phyloP scores from a whole-genome alignment of 2,113 vertebrate genomes.

The Protobothrops mucrosquamatus region DNA sequence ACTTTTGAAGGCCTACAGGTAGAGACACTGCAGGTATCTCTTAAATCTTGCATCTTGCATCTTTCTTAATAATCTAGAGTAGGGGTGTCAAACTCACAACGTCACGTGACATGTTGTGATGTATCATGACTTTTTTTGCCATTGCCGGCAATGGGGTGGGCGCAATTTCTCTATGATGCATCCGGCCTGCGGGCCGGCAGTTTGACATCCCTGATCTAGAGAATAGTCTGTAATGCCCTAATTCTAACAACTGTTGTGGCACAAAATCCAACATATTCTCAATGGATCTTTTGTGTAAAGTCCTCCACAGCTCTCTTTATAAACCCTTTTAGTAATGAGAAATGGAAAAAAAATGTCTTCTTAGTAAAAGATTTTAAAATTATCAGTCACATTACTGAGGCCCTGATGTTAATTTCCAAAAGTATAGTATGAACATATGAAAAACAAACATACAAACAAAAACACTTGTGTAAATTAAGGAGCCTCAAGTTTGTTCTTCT shows the following conservation, averaged over 20 bases:
- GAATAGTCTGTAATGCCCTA: background rate
- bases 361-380: background rate
- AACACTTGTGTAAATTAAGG: background rate
- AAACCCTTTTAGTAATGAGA: background rate
- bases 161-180: no score
- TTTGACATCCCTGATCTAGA: background rate
- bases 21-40: no score
- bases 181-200: rapidly evolving
- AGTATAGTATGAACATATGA: background rate
- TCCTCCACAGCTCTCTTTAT: background rate
- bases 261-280: background rate
- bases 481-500: background rate
- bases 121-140: no score
- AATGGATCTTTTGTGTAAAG: background rate
- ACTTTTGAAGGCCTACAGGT: background rate
- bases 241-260: no score
- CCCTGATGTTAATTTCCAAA: background rate
- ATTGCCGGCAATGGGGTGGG: no score
- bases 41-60: background rate
- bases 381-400: background rate
- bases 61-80: background rate
- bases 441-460: background rate
- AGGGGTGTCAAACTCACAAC: no score
- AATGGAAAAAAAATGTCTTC: background rate
- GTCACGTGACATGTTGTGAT: no score